phyloP scores from a whole-genome alignment of 1,140 invertebrate genomes.

The Polypedilum pembai region DNA sequence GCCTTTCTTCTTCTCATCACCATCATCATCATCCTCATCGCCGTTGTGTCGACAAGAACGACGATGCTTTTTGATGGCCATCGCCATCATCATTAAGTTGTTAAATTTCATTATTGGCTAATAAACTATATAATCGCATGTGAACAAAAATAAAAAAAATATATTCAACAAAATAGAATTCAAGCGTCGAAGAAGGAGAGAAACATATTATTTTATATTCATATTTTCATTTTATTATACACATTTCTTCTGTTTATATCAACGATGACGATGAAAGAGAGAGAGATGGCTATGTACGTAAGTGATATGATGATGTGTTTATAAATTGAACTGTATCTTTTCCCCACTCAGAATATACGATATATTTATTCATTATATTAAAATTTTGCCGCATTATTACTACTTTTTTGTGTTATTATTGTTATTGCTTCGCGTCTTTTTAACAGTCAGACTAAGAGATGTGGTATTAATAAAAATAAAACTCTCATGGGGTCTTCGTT shows the following conservation, averaged over 20 bases:
- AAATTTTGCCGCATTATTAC: too few species aligned
- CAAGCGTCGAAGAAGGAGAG: slow-evolving; percentile 5
- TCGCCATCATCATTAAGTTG: slow-evolving; percentile 27
- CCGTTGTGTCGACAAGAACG: neutral
- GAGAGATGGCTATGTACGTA: too few species aligned
- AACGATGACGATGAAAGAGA: too few species aligned
- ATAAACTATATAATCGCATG: slow-evolving; percentile 27
- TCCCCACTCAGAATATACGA: too few species aligned
- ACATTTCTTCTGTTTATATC: too few species aligned
- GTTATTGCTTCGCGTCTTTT: neutral
- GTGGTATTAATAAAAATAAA: too few species aligned
- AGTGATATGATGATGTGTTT: too few species aligned
- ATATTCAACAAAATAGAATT: neutral
- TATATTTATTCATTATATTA: too few species aligned
- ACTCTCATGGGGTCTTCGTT: too few species aligned
- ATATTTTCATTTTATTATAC: too few species aligned
- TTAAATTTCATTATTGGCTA: slow-evolving; percentile 28
- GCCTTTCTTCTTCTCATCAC: neutral
- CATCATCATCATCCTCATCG: slow-evolving; percentile 8
- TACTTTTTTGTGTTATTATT: neutral
- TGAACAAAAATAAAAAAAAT: slow-evolving; percentile 16
- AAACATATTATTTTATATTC: neutral
- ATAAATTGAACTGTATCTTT: too few species aligned
- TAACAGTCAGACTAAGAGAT: too few species aligned
- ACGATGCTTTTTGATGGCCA: slow-evolving; percentile 24